Percentiles rank a stretch among this genome's conserved stretches.
Conservation (phyloP, 92 coral and sea anemone genomes). For the Porites lobata region DNA sequence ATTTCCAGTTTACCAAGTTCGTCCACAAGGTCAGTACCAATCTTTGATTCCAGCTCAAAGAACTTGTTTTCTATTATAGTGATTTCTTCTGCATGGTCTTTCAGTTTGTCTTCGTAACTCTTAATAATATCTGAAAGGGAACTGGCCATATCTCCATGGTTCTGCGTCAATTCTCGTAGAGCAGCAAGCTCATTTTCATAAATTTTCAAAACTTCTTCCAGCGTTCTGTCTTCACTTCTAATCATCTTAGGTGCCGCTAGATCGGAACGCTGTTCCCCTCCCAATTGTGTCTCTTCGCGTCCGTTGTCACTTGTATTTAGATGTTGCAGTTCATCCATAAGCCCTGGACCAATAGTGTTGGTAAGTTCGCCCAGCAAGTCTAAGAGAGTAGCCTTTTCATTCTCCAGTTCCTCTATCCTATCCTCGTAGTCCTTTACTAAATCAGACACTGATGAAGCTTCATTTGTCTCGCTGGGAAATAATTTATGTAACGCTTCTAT, state of each 20-base stretch:
- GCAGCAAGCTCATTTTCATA: conserved; percentile 64
- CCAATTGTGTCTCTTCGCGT: background rate
- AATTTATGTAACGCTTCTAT: conserved; percentile 36
- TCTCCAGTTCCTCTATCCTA: conserved; percentile 2
- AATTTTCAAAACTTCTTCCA: conserved; percentile 55
- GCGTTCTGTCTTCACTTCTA: conserved; percentile 20
- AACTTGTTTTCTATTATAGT: background rate
- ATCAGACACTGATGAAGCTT: conserved; percentile 14
- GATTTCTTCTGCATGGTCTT: background rate
- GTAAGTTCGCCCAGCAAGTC: background rate
- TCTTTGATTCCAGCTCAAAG: conserved; percentile 37
- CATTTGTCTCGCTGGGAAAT: conserved; percentile 4
- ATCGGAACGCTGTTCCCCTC: background rate
- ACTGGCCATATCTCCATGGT: conserved; percentile 5
- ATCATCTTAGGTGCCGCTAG: conserved; percentile 30
- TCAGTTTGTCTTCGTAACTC: conserved; percentile 43
- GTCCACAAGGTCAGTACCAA: conserved; percentile 52
- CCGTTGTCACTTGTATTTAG: background rate
- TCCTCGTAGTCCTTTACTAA: conserved; percentile 44
- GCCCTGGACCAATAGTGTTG: conserved; percentile 12
- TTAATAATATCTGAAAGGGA: conserved; percentile 21
- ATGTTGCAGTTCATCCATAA: conserved; percentile 5
- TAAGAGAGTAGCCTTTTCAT: background rate
- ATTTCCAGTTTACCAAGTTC: background rate
- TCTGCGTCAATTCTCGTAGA: conserved; percentile 17